These are phyloP conservation scores for Galleria mellonella DNA, from an alignment of 1,140 invertebrate species.

Conservation along the genomic window DNA sequence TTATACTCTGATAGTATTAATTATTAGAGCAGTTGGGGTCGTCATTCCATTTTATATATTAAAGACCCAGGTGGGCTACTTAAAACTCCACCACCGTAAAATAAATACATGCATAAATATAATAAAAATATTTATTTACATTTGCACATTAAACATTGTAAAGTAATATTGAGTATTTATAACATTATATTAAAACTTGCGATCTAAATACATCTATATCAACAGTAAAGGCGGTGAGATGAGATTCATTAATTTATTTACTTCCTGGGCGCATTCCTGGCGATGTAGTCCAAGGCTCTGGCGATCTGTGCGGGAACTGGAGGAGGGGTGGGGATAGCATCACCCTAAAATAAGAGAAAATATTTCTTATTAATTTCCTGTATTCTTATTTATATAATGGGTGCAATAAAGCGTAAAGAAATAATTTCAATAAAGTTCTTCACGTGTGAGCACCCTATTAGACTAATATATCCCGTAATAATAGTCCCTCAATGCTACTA, in stretches of 20 bases:
- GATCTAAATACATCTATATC: neutral
- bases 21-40: no score
- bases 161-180: slow-evolving; percentile 20
- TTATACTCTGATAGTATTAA: no score
- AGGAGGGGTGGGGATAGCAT: slow-evolving; percentile 66
- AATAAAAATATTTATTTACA: slow-evolving; percentile 13
- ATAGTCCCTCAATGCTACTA: no score
- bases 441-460: no score
- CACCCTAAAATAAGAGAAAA: slow-evolving; percentile 45
- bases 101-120: neutral
- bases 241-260: slow-evolving; percentile 12
- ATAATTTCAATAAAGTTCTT: no score
- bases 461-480: no score
- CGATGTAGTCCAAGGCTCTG: slow-evolving; percentile 60
- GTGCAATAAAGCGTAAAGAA: no score
- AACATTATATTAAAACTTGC: slow-evolving; percentile 19
- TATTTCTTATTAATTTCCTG: neutral
- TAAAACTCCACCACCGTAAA: no score
- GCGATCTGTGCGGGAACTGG: slow-evolving; percentile 63
- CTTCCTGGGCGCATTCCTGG: slow-evolving; percentile 17
- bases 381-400: no score
- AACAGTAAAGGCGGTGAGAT: slow-evolving; percentile 1
- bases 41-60: no score
- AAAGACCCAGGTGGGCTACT: no score
- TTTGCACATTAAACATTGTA: slow-evolving; percentile 1